Evolutionary conservation across 2,797 vertebrate species (phyloP).

Genomic region (Setipinna tenuifilis): DNA sequence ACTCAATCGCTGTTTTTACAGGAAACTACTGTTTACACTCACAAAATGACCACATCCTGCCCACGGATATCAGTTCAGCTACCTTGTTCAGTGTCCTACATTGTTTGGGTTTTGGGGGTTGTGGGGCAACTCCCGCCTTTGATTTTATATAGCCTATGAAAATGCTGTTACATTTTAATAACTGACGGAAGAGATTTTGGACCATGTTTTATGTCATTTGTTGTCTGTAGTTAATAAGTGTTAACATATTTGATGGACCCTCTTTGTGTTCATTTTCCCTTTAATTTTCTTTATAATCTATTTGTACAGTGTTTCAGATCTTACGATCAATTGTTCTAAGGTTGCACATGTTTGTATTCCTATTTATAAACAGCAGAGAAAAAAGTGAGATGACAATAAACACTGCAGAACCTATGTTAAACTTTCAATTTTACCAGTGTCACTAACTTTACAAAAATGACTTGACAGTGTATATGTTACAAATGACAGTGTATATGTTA

Average conservation of each 20-base stretch:
- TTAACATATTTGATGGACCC: not conserved
- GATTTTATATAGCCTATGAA: slow-evolving; percentile 17
- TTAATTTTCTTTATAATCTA: slow-evolving; percentile 1
- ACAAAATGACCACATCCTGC: slow-evolving; percentile 17
- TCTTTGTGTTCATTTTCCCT: not conserved
- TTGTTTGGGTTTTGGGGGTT: not conserved
- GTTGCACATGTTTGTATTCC: slow-evolving; percentile 9
- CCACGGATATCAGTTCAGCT: slow-evolving; percentile 18
- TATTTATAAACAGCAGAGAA: not conserved
- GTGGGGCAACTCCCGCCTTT: not conserved
- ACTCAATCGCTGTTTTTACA: not conserved
- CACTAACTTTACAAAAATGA: not conserved
- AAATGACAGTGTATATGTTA: not conserved
- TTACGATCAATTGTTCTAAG: not conserved
- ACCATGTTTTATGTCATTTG: not conserved
- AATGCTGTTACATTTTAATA: not conserved
- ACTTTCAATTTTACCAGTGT: not conserved
- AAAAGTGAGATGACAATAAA: slow-evolving; percentile 5
- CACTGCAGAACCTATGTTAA: not conserved
- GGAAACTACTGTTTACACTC: slow-evolving; percentile 21
- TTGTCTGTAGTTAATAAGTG: not conserved
- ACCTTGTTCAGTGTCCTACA: slow-evolving; percentile 19
- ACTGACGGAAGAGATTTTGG: not conserved
- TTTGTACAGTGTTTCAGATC: slow-evolving; percentile 20
- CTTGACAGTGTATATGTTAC: not conserved